Percentiles rank a stretch among this genome's conserved stretches.
These are phyloP conservation scores for Macrobrachium rosenbergii DNA, from an alignment of 1,140 invertebrate species.

Conservation along the genomic window DNA sequence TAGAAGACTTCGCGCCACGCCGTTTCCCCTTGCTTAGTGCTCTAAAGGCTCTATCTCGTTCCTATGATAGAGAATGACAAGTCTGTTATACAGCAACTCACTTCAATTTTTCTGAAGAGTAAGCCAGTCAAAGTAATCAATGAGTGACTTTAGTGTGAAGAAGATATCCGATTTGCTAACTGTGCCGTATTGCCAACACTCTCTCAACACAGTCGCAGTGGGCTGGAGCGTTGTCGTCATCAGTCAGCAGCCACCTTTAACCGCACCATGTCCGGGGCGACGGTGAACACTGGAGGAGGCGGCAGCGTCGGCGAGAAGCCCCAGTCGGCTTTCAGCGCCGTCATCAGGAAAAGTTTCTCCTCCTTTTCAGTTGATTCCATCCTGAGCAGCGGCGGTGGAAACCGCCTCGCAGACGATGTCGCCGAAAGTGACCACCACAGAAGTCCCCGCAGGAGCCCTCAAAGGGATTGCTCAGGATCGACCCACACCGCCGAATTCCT, in stretches of 20 bases:
- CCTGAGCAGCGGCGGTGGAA: slow-evolving; percentile 50
- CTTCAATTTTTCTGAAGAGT: no score
- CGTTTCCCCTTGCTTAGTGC: no score
- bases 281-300: slow-evolving; percentile 56
- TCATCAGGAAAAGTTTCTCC: slow-evolving; percentile 64
- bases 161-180: no score
- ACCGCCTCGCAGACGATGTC: no score
- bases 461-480: slow-evolving; percentile 26
- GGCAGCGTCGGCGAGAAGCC: slow-evolving; percentile 62
- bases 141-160: no score
- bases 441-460: slow-evolving; percentile 4
- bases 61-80: no score
- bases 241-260: neutral
- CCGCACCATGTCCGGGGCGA: slow-evolving; percentile 52
- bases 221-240: neutral
- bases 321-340: slow-evolving; percentile 66
- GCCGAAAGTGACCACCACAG: neutral
- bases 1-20: no score
- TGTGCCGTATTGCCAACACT: no score
- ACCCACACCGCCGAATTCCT: slow-evolving; percentile 51
- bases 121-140: no score
- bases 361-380: slow-evolving; percentile 66
- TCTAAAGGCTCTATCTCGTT: no score
- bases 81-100: no score
- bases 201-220: neutral